Evolutionary conservation across 1,140 invertebrate genomes (phyloP).

Genomic region (Drosophila prosaltans): DNA sequence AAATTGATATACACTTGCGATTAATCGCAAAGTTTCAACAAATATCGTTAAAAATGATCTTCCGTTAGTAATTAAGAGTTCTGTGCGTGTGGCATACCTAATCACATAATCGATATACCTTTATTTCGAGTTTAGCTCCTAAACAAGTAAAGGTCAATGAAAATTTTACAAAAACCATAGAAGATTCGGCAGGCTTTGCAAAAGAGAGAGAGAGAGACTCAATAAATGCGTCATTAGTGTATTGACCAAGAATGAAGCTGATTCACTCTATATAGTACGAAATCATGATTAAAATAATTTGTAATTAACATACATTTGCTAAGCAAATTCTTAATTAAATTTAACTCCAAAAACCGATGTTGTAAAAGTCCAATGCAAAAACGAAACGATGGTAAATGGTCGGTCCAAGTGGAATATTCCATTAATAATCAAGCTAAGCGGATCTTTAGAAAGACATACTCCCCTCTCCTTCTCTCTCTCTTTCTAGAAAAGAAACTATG

Average conservation of each 20-base stretch:
- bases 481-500: constrained; percentile 62
- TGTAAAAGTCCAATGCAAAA: constrained; percentile 4
- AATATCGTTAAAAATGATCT: too few species aligned
- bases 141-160: too few species aligned
- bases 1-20: not conserved
- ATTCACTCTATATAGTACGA: not conserved
- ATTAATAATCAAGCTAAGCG: constrained; percentile 18
- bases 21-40: too few species aligned
- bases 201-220: not conserved
- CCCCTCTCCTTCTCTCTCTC: not conserved
- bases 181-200: not conserved
- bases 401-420: constrained; percentile 9
- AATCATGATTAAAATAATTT: constrained; percentile 14
- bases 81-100: too few species aligned
- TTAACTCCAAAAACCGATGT: not conserved
- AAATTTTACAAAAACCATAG: too few species aligned
- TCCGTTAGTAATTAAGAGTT: too few species aligned
- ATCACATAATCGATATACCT: too few species aligned
- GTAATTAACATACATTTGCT: constrained; percentile 34
- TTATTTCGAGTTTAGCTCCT: too few species aligned
- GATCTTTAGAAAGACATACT: constrained; percentile 16
- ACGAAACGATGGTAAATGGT: constrained; percentile 2
- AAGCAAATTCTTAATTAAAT: constrained; percentile 12
- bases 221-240: not conserved
- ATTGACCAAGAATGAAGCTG: constrained; percentile 4